Base-by-base conservation (phyloP, 1,140 invertebrate genomes). In the Paralvinella palmiformis region DNA sequence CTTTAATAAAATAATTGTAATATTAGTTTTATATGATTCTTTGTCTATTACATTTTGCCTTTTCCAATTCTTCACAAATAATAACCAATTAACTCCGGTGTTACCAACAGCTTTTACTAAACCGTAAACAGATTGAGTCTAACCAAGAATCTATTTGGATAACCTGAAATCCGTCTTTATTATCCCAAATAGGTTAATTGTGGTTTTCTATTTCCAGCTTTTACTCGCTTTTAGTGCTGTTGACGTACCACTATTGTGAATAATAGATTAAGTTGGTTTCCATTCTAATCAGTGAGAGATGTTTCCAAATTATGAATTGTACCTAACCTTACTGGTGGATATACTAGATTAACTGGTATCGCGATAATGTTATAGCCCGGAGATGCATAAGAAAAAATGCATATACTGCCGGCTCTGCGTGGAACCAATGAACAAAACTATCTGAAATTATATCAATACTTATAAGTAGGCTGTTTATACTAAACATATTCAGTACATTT, bases 1-100 rank as follows among this genome's bases (percentile, higher is more conserved):
- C 31, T 57, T 57, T 57, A 4, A 27, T 29, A 5, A 27, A 57
- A 57, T 57, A n/a, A 24, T 57, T 57, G n/a, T 35, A 32, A 31
- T 32, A 31, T 13, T 7, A 27, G 6, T 35, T 7, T n/a, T 57
- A 15, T 29, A 29, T 29, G 4, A 7, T 6, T 35, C 32, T 7
- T 29, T 29, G 31, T 29, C 27, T 7, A 27, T n/a, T 41, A 41
- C 37, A 13, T 35, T 10, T 29, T 29, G 27, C 7, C 55, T 57
- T 57, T 13, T 35, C 10, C 29, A 31, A 24, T 57, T 29, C 55
- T 29, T 57, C 7, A 35, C n/a, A 17, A 10, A 31, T 7, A 24
- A 57, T 32, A n/a, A n/a, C n/a, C n/a, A n/a, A n/a, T n/a, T n/a
- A n/a, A n/a, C n/a, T n/a, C n/a, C n/a, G n/a, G n/a, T n/a, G n/a